phyloP scores from a whole-genome alignment of 2,797 vertebrate genomes.

The Neosalanx taihuensis region DNA sequence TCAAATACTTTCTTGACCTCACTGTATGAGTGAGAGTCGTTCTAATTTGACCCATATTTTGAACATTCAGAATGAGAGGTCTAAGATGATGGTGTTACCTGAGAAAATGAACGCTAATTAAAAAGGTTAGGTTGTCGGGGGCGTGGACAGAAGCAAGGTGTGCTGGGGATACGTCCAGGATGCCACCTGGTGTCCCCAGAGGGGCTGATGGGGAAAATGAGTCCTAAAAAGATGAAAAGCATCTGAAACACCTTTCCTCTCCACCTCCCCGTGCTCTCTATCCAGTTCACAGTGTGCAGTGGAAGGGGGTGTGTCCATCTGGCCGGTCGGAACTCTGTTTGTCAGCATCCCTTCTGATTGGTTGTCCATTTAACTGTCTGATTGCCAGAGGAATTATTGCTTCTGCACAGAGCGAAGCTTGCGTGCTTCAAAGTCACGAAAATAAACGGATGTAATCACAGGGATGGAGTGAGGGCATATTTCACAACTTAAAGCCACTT shows the following conservation, averaged over 20 bases:
- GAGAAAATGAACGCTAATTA: slow-evolving; percentile 48
- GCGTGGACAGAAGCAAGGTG: neutral
- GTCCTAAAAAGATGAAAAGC: neutral
- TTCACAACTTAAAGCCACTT: neutral
- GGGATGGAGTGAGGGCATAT: neutral
- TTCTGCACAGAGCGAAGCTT: slow-evolving; percentile 1
- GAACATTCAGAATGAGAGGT: slow-evolving; percentile 39
- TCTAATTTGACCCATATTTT: slow-evolving; percentile 34
- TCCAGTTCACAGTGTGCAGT: slow-evolving; percentile 1
- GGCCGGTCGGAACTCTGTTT: neutral
- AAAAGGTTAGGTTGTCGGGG: slow-evolving; percentile 35
- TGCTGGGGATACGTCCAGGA: neutral
- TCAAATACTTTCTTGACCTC: no score
- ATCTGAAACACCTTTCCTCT: neutral
- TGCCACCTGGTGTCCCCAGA: neutral
- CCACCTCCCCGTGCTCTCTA: neutral
- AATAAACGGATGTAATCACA: no score
- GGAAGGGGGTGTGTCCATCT: neutral
- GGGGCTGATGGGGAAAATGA: neutral
- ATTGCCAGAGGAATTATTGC: neutral
- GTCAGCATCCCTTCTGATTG: neutral
- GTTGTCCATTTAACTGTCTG: neutral
- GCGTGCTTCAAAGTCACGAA: neutral
- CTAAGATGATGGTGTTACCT: slow-evolving; percentile 50
- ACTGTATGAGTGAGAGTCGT: neutral